These are phyloP conservation scores for Drosophila ironensis DNA, from an alignment of 1,140 invertebrate genomes.

Conservation along the genomic window DNA sequence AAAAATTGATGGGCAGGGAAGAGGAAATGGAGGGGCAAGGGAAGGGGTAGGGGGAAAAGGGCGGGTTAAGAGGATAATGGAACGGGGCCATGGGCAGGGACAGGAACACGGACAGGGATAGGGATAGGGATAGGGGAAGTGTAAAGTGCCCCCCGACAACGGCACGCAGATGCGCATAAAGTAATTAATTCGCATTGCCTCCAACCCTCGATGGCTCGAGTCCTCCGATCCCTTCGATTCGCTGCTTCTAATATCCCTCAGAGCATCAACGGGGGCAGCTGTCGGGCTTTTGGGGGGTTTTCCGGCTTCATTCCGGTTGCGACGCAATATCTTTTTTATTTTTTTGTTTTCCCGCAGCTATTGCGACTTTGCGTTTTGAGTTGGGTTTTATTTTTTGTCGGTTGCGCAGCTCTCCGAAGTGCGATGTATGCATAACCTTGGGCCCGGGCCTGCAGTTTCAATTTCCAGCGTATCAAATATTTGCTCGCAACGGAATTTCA, in stretches of 20 bases:
- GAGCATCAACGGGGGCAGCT: slow-evolving; percentile 23
- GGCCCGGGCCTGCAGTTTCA: slow-evolving; percentile 20
- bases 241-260: slow-evolving; percentile 8
- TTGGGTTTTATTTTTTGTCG: background rate
- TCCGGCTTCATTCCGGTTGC: slow-evolving; percentile 14
- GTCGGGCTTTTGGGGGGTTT: slow-evolving; percentile 49
- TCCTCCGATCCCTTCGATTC: background rate
- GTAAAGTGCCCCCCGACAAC: slow-evolving; percentile 45
- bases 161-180: slow-evolving; percentile 70
- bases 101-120: too few species aligned
- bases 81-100: too few species aligned
- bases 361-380: slow-evolving; percentile 26
- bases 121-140: background rate
- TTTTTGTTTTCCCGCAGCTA: slow-evolving; percentile 5
- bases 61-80: background rate
- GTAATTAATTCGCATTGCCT: slow-evolving; percentile 55
- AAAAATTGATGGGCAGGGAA: background rate
- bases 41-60: too few species aligned
- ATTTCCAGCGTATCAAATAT: slow-evolving; percentile 22
- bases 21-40: background rate
- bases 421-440: slow-evolving; percentile 17
- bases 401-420: slow-evolving; percentile 42
- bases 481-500: slow-evolving; percentile 43
- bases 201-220: background rate
- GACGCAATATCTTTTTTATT: slow-evolving; percentile 55